Evolutionary conservation across 2,888 invertebrate genomes (phyloP), one percentile per base, ranked within the genome.

Genomic region (Hirtodrosophila duncani): DNA sequence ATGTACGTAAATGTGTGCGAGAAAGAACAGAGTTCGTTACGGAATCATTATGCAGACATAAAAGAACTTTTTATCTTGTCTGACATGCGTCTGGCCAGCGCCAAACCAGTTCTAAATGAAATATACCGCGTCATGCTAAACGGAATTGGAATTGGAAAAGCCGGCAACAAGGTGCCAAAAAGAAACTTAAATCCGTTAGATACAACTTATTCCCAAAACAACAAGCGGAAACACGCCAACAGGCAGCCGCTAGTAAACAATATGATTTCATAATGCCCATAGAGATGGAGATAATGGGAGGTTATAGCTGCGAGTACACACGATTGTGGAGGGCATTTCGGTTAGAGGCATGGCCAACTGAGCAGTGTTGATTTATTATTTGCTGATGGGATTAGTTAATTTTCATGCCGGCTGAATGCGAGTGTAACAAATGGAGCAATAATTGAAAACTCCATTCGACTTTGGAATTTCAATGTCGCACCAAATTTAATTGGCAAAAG

Each of bases 391-490:
- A 63, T 72, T 72, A 77, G 68, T 53, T 55, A 43, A 61, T 57
- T 55, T 59, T 49, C 44, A 56, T 43, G 51, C 16, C 17, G 13
- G 33, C 46, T 63, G 51, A 51, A 52, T 36, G 57, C 48, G 36
- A 62, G 61, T 63, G 67, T 61, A 79, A 56, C 70, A 67, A 79
- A 78, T 59, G 51, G 45, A 59, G 42, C 38, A 49, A 38, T 61
- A 57, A 74, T 63, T 69, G 75, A 68, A 77, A 52, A 56, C 38
- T 50, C 34, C 36, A 61, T 45, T 62, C 43, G 55, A 53, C 57
- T 55, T 57, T 44, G 71, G 74, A 69, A 69, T 80, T 80, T 74
- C 81, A 82, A 81, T 82, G 82, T 66, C 82, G 70, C 60, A 46
- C 45, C 50, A 42, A 38, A 63, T 42, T 61, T 52, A 68, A 63